Conservation (phyloP, 2,113 vertebrate species). For the Caretta caretta region DNA sequence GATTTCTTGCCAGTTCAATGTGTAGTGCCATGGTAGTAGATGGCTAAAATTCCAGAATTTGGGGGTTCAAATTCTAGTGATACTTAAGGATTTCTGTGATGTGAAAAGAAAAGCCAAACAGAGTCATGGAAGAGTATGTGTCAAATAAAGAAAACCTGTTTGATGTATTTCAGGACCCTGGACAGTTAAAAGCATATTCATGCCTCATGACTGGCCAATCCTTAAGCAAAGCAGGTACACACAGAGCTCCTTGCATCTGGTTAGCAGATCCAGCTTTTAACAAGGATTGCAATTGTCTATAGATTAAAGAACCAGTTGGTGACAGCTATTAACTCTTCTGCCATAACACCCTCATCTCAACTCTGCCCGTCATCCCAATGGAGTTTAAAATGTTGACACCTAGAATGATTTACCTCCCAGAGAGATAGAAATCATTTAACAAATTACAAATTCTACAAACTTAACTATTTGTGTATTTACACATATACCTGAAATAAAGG, state of each 20-base stretch:
- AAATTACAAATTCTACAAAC: neutral
- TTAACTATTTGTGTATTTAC: neutral
- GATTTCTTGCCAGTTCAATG: neutral
- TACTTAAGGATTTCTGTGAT: neutral
- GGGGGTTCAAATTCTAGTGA: neutral
- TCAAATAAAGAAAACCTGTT: fast-evolving
- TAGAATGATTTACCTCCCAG: neutral
- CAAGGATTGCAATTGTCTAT: neutral
- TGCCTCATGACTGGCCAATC: neutral
- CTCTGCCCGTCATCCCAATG: neutral
- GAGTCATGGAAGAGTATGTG: neutral
- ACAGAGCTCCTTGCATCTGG: neutral
- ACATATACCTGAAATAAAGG: fast-evolving
- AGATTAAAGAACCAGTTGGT: neutral
- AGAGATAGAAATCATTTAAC: neutral
- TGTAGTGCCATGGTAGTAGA: neutral
- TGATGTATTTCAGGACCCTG: constrained; percentile 71
- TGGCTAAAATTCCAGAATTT: constrained; percentile 5
- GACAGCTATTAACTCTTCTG: neutral
- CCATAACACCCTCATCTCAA: neutral
- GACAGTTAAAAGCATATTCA: constrained; percentile 56
- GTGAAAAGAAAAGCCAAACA: neutral
- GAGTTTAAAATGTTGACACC: neutral
- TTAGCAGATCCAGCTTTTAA: neutral
- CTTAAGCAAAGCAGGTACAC: neutral